Conservation (phyloP, 92 coral and sea anemone genomes). For the Ricordea florida region DNA sequence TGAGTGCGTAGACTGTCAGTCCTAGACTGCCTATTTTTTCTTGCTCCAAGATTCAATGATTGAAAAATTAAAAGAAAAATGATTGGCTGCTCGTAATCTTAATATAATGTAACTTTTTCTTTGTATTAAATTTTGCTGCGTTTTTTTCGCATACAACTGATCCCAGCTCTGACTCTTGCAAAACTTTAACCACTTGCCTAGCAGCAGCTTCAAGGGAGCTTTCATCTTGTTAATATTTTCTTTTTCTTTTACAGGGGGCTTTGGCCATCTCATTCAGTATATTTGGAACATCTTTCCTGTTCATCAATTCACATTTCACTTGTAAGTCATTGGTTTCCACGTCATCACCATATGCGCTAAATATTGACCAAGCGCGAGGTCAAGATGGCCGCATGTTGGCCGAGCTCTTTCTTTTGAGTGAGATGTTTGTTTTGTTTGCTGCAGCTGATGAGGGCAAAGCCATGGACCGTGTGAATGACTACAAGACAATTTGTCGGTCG, state of each 20-base stretch:
- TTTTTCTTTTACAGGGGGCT: conserved; percentile 78
- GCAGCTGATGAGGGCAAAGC: conserved; percentile 94
- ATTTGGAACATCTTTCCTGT: conserved; percentile 97
- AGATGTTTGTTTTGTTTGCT: neutral
- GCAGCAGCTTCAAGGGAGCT: too few species aligned
- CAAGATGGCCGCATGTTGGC: neutral
- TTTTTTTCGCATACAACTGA: too few species aligned
- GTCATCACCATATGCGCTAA: neutral
- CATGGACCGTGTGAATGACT: conserved; percentile 88
- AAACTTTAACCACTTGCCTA: too few species aligned
- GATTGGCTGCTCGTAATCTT: too few species aligned
- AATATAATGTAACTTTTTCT: too few species aligned
- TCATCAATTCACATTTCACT: conserved; percentile 92
- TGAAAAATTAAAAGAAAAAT: too few species aligned
- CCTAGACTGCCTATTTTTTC: too few species aligned
- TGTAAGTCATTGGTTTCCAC: conserved; percentile 62
- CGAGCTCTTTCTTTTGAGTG: neutral
- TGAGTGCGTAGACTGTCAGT: too few species aligned
- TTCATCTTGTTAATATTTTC: neutral
- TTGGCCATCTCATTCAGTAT: conserved; percentile 88
- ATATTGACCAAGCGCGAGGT: neutral
- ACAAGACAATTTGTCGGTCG: conserved; percentile 86
- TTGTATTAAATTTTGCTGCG: too few species aligned
- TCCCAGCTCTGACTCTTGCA: too few species aligned
- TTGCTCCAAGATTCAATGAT: too few species aligned